Percentiles rank a stretch among this genome's conserved stretches.
Evolutionary conservation across 2,113 vertebrate genomes (phyloP).

Genomic region (Thalassarche chlororhynchos): DNA sequence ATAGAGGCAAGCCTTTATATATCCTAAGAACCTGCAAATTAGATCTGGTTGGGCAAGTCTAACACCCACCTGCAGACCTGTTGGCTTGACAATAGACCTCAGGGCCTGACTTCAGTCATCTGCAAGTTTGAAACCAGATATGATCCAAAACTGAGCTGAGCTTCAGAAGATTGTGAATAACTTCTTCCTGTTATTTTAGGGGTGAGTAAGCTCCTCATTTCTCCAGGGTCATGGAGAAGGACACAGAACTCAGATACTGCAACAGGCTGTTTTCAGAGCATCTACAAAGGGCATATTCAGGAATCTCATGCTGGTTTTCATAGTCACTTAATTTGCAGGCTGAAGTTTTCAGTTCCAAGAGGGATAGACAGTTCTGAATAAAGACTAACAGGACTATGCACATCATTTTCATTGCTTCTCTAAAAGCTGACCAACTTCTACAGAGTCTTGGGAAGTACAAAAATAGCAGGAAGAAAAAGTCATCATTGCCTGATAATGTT

Average conservation of each 20-base stretch:
- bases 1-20: background rate
- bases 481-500: background rate
- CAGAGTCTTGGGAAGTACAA: background rate
- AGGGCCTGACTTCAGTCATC: background rate
- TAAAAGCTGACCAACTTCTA: background rate
- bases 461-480: background rate
- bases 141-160: background rate
- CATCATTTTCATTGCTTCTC: background rate
- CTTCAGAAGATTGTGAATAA: background rate
- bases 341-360: background rate
- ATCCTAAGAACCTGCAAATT: background rate
- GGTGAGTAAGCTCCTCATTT: background rate
- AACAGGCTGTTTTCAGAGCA: background rate
- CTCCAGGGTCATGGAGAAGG: background rate
- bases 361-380: background rate
- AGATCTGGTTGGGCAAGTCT: background rate
- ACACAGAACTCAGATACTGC: background rate
- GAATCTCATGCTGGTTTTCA: background rate
- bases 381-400: background rate
- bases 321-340: background rate
- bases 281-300: background rate
- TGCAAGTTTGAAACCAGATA: background rate
- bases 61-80: background rate
- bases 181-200: background rate
- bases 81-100: background rate